Base-by-base conservation (phyloP, 2,113 vertebrate species). In the Gadus chalcogrammus region DNA sequence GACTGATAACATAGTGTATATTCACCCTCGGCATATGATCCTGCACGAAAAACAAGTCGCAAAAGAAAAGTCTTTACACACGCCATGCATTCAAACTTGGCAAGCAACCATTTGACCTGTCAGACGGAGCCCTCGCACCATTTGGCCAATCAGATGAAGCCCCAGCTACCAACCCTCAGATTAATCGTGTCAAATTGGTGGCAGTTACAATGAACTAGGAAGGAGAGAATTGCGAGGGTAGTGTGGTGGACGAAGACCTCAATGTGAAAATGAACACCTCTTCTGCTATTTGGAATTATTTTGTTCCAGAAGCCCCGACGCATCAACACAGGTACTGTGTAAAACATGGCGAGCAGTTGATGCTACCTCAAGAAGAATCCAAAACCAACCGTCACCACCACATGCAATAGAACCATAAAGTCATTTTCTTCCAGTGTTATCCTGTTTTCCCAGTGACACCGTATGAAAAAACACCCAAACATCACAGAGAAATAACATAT, bases 211-310 rank as follows among this genome's bases (percentile, higher is more conserved):
- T 24, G 24, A 24, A 24, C 24, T 3, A 24, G 24, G 24, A 24
- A 59, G 58, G 58, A 15, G 58, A 59, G 3, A 59, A 59, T 6
- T 17, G 58, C 58, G 16, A 11, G 58, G 58, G n/a, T 17, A 59
- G n/a, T 15, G n/a, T 59, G 15, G 58, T 18, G 5, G n/a, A 17
- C 58, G n/a, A 59, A 59, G 58, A 59, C 58, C 58, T 59, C n/a
- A 17, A 18, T 35, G 38, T 64, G n/a, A 65, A 71, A 65, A 71
- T 12, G 48, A 59, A 61, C 63, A 18, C 31, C 65, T 62, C 31
- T 18, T 73, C 35, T 63, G 60, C 58, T n/a, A 15, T 63, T 31
- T 68, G 60, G 65, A 20, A 73, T 20, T 73, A 73, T 48, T 64
- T 74, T 64, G 60, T 20, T 74, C 22, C 52, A 68, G 27, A 15